A percentile compares a stretch with the other conserved stretches of the same genome.
Conservation (phyloP, 2,888 invertebrate genomes). For the Hylaea fasciaria region DNA sequence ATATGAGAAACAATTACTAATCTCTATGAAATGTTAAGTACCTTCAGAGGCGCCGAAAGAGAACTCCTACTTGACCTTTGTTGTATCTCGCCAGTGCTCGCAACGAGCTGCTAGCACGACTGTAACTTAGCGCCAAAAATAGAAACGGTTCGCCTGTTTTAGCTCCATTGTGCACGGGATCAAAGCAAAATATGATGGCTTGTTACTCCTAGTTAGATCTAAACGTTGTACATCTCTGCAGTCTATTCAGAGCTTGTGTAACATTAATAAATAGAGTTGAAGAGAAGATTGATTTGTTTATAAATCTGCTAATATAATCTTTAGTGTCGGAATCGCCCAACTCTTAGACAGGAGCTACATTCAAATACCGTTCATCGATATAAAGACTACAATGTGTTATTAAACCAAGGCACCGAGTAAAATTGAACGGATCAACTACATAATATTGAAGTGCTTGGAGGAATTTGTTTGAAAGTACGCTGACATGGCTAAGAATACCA, state of each 20-base stretch:
- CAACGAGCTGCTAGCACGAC: slow-evolving; percentile 11
- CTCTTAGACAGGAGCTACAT: no score
- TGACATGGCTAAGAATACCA: slow-evolving; percentile 43
- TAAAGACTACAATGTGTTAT: no score
- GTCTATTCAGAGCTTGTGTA: no score
- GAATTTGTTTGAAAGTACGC: slow-evolving; percentile 22
- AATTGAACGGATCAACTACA: no score
- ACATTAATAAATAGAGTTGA: no score
- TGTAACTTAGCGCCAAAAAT: slow-evolving; percentile 24
- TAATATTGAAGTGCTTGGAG: background rate
- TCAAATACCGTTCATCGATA: no score
- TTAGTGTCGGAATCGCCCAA: no score
- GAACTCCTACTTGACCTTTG: slow-evolving; percentile 27
- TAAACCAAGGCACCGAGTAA: no score
- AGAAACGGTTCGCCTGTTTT: slow-evolving; percentile 11
- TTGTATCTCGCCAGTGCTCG: slow-evolving; percentile 17
- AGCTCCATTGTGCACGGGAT: slow-evolving; percentile 13
- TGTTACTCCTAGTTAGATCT: background rate
- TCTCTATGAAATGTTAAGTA: background rate
- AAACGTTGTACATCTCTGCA: no score
- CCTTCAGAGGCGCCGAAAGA: slow-evolving; percentile 12
- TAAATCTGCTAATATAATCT: no score
- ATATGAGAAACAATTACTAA: no score
- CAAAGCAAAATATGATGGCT: background rate
- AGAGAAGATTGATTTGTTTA: no score